Percentiles rank a stretch among this genome's conserved stretches.
Evolutionary conservation across 2,888 invertebrate genomes (phyloP).

Genomic region (Leuctra nigra): DNA sequence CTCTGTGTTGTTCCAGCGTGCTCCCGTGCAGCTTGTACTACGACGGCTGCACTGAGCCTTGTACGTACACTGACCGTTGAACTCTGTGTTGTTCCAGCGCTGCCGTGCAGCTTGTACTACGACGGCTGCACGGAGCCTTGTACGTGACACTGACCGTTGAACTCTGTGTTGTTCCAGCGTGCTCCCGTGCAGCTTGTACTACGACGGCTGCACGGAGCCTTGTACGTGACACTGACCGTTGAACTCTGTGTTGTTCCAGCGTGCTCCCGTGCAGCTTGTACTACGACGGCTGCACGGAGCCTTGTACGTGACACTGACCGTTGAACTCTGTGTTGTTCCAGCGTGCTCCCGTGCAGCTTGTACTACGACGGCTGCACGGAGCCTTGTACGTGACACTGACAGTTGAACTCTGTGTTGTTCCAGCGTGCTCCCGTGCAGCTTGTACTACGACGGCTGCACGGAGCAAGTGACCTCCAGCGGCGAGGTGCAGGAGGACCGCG

Average conservation of each 20-base stretch:
- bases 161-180: too few relatives aligned
- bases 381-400: too few relatives aligned
- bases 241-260: too few relatives aligned
- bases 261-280: constrained; percentile 57
- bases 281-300: constrained; percentile 37
- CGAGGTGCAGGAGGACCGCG: constrained; percentile 29
- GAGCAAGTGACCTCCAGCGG: constrained; percentile 26
- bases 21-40: constrained; percentile 57
- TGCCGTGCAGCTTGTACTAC: too few relatives aligned
- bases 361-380: constrained; percentile 40
- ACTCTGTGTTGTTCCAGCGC: too few relatives aligned
- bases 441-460: constrained; percentile 43
- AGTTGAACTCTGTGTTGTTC: constrained; percentile 19
- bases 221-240: too few relatives aligned
- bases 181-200: constrained; percentile 55
- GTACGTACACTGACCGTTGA: too few relatives aligned
- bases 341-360: constrained; percentile 57
- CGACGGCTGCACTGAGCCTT: too few relatives aligned
- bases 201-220: too few relatives aligned
- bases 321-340: constrained; percentile 31
- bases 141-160: too few relatives aligned
- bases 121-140: too few relatives aligned
- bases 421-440: constrained; percentile 56
- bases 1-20: constrained; percentile 48
- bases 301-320: too few relatives aligned